Conservation (phyloP, 2,888 invertebrate genomes). For the Branchellion lobata region DNA sequence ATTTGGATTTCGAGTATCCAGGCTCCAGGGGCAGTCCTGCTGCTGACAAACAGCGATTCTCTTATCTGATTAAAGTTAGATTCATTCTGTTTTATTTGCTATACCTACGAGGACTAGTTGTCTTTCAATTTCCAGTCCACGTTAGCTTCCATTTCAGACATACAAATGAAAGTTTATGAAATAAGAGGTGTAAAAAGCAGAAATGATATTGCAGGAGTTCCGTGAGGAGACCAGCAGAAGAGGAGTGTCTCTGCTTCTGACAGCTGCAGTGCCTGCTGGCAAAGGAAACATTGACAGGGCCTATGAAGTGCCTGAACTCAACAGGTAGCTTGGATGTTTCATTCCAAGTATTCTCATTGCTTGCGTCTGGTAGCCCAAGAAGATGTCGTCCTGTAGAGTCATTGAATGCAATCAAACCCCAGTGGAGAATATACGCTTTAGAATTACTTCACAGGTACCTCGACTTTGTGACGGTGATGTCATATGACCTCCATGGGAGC, state of each 20-base stretch:
- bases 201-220: background rate
- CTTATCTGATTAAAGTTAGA: constrained; percentile 53
- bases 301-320: constrained; percentile 15
- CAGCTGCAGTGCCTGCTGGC: background rate
- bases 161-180: too few species aligned
- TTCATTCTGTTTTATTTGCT: background rate
- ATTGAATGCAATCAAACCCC: background rate
- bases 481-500: background rate
- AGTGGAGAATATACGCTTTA: too few species aligned
- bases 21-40: constrained; percentile 56
- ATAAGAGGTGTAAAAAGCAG: background rate
- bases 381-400: background rate
- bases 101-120: too few species aligned
- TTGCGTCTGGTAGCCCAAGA: too few species aligned
- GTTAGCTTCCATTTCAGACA: too few species aligned
- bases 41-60: constrained; percentile 55
- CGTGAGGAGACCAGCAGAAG: background rate
- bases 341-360: too few species aligned
- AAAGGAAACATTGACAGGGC: constrained; percentile 3
- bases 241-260: background rate
- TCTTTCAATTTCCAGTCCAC: too few species aligned
- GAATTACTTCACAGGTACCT: too few species aligned
- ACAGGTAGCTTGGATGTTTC: background rate
- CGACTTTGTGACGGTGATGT: background rate
- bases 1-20: constrained; percentile 92